These are phyloP conservation scores for Chiridota heheva DNA, from an alignment of 35 echinoderm and acorn worm species.

Conservation along the genomic window DNA sequence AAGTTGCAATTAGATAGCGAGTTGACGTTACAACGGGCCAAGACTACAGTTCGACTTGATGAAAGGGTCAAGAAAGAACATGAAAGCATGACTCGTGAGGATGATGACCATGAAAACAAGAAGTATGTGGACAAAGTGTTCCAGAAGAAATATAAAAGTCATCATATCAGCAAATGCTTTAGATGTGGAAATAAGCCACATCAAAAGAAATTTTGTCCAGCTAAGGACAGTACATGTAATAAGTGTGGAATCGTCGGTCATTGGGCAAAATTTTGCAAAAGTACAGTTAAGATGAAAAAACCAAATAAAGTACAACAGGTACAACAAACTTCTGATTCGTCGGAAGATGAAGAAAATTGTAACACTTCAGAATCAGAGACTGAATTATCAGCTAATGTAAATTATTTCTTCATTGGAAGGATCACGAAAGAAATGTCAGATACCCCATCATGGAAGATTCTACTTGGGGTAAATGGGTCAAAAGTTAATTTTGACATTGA, in stretches of 20 bases:
- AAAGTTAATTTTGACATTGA: conserved; percentile 29
- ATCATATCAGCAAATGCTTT: conserved; percentile 1
- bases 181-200: conserved; percentile 12
- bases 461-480: not conserved
- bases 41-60: conserved; percentile 10
- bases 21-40: conserved; percentile 15
- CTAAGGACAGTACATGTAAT: not conserved
- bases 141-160: not conserved
- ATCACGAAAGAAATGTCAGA: not conserved
- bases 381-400: not conserved
- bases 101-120: not conserved
- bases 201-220: conserved; percentile 5
- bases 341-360: not conserved
- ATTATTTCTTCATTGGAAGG: conserved; percentile 16
- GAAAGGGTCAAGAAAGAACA: conserved; percentile 11
- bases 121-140: not conserved
- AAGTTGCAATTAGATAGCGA: conserved; percentile 16
- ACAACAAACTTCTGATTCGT: not conserved
- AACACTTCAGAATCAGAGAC: not conserved
- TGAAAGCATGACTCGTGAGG: not conserved
- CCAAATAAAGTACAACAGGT: not conserved
- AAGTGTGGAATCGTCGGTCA: conserved; percentile 4
- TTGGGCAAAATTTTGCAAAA: conserved; percentile 8
- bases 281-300: not conserved
- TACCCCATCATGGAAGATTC: not conserved